Conservation (phyloP, 2,888 invertebrate species). For the Temnothorax unifasciatus region DNA sequence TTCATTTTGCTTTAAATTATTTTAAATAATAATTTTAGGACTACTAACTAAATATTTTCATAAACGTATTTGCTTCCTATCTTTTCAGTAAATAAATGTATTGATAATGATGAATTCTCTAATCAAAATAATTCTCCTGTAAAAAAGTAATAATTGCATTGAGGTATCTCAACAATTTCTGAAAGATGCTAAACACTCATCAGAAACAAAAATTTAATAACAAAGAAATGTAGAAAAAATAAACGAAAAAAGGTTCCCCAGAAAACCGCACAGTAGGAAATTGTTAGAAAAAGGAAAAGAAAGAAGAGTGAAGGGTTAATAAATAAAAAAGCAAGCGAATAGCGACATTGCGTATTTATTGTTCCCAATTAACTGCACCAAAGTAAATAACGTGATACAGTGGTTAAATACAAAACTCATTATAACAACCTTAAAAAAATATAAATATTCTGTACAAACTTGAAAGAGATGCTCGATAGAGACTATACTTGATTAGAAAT, state of each 20-base stretch:
- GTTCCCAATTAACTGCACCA: slow-evolving; percentile 78
- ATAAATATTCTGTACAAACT: slow-evolving; percentile 68
- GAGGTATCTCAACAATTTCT: not conserved
- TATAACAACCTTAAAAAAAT: slow-evolving; percentile 67
- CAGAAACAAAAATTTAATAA: slow-evolving; percentile 17
- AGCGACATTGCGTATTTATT: slow-evolving; percentile 83
- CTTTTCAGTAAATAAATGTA: slow-evolving; percentile 2
- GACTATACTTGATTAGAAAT: slow-evolving; percentile 57
- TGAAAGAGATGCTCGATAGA: slow-evolving; percentile 32
- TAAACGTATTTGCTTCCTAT: not conserved
- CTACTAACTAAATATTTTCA: not conserved
- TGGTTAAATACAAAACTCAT: slow-evolving; percentile 73
- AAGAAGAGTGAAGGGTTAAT: slow-evolving; percentile 80
- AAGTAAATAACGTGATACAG: slow-evolving; percentile 74
- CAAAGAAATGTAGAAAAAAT: slow-evolving; percentile 34
- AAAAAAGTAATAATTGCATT: slow-evolving; percentile 14
- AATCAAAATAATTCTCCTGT: not conserved
- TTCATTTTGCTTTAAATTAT: not conserved
- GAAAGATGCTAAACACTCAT: not conserved
- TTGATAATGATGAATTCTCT: not conserved
- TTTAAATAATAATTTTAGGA: not conserved
- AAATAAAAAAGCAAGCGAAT: slow-evolving; percentile 85
- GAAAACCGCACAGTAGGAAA: slow-evolving; percentile 73
- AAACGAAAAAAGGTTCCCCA: slow-evolving; percentile 65
- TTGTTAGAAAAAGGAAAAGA: slow-evolving; percentile 79